phyloP scores from a whole-genome alignment of 2,888 invertebrate genomes.

The Eupithecia subumbrata region DNA sequence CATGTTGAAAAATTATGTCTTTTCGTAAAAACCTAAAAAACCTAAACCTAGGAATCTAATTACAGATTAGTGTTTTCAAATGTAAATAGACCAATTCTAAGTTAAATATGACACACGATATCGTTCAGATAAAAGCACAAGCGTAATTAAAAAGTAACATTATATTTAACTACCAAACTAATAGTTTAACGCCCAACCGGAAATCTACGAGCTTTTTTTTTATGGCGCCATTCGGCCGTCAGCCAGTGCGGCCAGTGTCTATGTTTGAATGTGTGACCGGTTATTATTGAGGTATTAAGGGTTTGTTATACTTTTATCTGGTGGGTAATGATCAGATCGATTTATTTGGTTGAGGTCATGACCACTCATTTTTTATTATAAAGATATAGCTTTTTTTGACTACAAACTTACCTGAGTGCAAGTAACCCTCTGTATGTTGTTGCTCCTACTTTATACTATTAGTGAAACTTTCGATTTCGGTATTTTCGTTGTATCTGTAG shows the following conservation, averaged over 20 bases:
- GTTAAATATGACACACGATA: not conserved
- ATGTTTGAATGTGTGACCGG: conserved; percentile 16
- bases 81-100: not conserved
- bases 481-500: not conserved
- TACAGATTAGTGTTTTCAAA: not conserved
- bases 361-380: not conserved
- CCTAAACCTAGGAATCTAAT: not conserved
- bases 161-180: conserved; percentile 34
- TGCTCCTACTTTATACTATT: not conserved
- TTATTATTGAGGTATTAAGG: conserved; percentile 26
- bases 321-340: conserved; percentile 20
- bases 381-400: not conserved
- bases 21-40: not conserved
- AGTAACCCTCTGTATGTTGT: not conserved
- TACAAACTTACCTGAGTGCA: not conserved
- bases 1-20: no score
- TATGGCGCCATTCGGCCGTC: conserved; percentile 20
- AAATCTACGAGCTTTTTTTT: conserved; percentile 26
- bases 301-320: conserved; percentile 20
- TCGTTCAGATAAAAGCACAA: not conserved
- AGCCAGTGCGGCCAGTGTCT: conserved; percentile 7
- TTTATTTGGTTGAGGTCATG: conserved; percentile 16
- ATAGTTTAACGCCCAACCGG: conserved; percentile 34
- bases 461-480: not conserved
- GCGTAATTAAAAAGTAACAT: conserved; percentile 28